Base-by-base conservation (phyloP, 2,797 vertebrate species). In the Hephaestus fuliginosus region DNA sequence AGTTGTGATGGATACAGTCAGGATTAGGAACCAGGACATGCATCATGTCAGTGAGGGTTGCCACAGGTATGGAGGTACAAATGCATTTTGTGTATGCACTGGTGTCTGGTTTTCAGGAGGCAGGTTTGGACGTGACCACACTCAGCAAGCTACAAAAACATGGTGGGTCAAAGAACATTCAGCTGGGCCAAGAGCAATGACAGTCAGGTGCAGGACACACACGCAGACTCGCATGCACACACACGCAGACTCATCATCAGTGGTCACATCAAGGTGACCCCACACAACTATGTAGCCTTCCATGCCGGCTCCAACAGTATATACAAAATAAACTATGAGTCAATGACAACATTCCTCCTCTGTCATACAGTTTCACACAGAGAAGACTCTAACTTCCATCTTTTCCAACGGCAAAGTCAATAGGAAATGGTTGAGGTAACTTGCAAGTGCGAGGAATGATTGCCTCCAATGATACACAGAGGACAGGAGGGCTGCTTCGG, bases 101-200 rank as follows among this genome's bases (percentile, higher is more conserved):
- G 63, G 74, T 79, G 69, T 62, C 53, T 83, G 60, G 61, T 74
- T 58, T 53, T 64, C 76, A 82, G 78, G 49, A 60, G 51, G 71
- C 82, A 82, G 70, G 70, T 86, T 53, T 74, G 77, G 68, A 87
- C 65, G 3, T 87, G 85, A 84, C 74, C 72, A 57, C 61, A 81
- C 70, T 90, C 78, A 67, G 78, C 78, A 84, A 85, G 80, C 78
- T 81, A 88, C 69, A 74, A 89, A 90, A 91, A 88, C 88, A 90
- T 48, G 60, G 33, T 5, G 49, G 73, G 71, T 81, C 77, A 80
- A 81, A 88, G 76, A 86, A 87, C 71, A 87, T 83, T 85, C 72
- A 86, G 81, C 76, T 77, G 64, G 64, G 79, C 76, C 76, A 71
- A 64, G 62, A 79, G 68, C 80, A 87, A 79, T 82, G 80, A 88